Conservation (phyloP, 2,113 vertebrate genomes). For the Hippocampus barbouri region DNA sequence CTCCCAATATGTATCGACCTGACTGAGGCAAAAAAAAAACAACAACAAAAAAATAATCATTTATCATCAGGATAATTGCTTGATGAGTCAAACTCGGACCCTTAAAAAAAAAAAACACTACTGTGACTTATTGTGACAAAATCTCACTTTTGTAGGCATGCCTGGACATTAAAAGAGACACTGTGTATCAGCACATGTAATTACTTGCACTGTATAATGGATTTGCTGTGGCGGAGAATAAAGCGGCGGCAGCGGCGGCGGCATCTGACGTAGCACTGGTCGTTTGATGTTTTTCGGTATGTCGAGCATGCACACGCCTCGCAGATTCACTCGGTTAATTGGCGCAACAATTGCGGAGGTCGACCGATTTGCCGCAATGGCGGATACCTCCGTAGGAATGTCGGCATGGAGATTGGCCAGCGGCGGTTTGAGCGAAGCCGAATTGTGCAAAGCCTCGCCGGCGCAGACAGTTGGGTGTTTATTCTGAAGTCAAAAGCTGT, state of each 20-base stretch:
- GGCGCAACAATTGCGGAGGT: not conserved
- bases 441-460: too few relatives aligned
- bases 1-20: too few relatives aligned
- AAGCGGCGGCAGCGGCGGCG: not conserved
- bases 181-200: not conserved
- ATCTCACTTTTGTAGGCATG: not conserved
- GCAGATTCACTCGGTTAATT: not conserved
- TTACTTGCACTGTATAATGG: not conserved
- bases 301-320: not conserved
- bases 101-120: too few relatives aligned
- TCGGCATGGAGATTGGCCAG: too few relatives aligned
- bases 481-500: too few relatives aligned
- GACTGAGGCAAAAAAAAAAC: too few relatives aligned
- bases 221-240: not conserved
- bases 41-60: too few relatives aligned
- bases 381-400: not conserved
- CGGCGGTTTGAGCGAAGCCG: too few relatives aligned
- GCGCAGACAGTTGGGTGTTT: too few relatives aligned
- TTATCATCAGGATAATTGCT: too few relatives aligned
- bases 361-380: not conserved
- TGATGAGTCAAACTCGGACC: too few relatives aligned
- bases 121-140: not conserved
- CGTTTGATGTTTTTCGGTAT: constrained; percentile 1
- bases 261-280: too few relatives aligned
- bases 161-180: not conserved